Evolutionary conservation across 1,140 invertebrate species (phyloP).

Genomic region (Rhagoletis pomonella): DNA sequence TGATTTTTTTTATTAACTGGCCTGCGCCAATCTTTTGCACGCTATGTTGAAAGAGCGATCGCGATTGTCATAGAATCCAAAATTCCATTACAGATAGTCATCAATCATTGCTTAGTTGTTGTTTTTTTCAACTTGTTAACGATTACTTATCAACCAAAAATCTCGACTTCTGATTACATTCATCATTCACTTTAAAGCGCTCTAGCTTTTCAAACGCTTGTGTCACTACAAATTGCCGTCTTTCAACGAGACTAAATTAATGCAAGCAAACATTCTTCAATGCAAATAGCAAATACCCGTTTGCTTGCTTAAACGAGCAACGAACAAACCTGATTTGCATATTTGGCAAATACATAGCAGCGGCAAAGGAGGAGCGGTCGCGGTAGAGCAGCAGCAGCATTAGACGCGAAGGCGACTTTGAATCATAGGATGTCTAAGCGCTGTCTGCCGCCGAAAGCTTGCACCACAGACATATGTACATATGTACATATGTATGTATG

Average conservation of each 20-base stretch:
- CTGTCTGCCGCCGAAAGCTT: neutral
- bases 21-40: too few relatives aligned
- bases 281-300: neutral
- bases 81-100: too few relatives aligned
- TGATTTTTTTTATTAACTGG: too few relatives aligned
- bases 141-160: too few relatives aligned
- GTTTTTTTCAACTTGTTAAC: too few relatives aligned
- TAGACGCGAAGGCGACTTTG: neutral
- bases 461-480: too few relatives aligned
- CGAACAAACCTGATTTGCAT: constrained; percentile 18
- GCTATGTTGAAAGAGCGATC: too few relatives aligned
- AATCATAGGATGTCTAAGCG: neutral
- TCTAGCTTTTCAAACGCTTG: neutral
- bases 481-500: too few relatives aligned
- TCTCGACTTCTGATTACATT: neutral
- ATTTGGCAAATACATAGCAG: neutral
- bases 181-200: neutral
- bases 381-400: neutral
- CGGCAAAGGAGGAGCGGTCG: neutral
- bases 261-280: neutral
- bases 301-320: neutral
- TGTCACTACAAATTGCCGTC: constrained; percentile 24
- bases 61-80: too few relatives aligned
- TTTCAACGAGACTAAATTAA: constrained; percentile 14
- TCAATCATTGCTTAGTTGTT: too few relatives aligned